phyloP scores from a whole-genome alignment of 2,113 vertebrate species.

The Megaceryle maxima region DNA sequence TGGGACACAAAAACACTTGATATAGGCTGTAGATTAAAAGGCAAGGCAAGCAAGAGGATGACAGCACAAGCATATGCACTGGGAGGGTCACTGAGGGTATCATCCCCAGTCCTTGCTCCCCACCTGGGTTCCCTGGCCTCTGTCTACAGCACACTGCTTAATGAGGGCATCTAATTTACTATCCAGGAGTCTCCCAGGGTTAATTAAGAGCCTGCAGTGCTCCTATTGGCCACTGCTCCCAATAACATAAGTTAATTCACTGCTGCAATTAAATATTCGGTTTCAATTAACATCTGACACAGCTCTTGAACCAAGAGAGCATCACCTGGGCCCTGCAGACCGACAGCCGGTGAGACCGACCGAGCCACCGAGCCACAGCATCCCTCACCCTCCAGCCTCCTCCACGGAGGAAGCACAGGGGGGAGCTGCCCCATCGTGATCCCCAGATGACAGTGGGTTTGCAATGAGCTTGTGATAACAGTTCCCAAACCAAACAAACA shows the following conservation, averaged over 20 bases:
- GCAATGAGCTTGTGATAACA: accelerated
- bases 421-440: not conserved
- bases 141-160: not conserved
- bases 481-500: not conserved
- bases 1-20: not conserved
- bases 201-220: not conserved
- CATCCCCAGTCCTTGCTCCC: not conserved
- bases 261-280: not conserved
- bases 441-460: accelerated
- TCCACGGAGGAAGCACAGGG: accelerated
- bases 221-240: not conserved
- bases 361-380: accelerated
- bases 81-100: not conserved
- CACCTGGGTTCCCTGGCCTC: not conserved
- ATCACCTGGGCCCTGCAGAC: accelerated
- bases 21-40: not conserved
- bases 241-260: not conserved
- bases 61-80: not conserved
- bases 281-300: not conserved
- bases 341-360: not conserved
- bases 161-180: not conserved
- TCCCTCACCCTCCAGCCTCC: not conserved
- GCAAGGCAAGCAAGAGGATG: not conserved
- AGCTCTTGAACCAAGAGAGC: not conserved
- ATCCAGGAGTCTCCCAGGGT: not conserved